Evolutionary conservation across 2,888 invertebrate species (phyloP), one percentile per base, ranked within the genome.

Genomic region (Cheilosia vernalis): DNA sequence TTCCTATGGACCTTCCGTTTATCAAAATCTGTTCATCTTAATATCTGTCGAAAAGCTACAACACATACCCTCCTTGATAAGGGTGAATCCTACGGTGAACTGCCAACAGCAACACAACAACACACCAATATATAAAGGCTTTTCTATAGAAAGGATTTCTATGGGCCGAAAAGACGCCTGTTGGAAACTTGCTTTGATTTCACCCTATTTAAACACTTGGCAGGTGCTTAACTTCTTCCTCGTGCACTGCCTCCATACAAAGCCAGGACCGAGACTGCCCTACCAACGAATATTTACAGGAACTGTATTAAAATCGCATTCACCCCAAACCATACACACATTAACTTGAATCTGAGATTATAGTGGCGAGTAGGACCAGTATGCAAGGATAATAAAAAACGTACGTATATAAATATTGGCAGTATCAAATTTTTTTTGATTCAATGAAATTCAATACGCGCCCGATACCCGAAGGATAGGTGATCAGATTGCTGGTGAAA

Each of bases 151-250:
- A 63, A 55, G 55, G 61, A 61, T 72, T 44, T 5, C 21, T 42
- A 64, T n/a, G 33, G 33, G 37, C 53, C 13, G 17, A 24, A 73
- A 33, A 44, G 47, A 37, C 55, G 30, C 21, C 63, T 56, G 56
- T 19, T 56, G 40, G 64, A 17, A 60, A 55, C 66, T 78, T 44
- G 70, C 70, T 78, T 78, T 77, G 77, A 82, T 77, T 82, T 61
- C 40, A 72, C 44, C 47, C 82, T 70, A 58, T 60, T 70, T n/a
- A 82, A 70, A 53, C 64, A 64, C 72, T 77, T 72, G 77, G 51
- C 82, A 82, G 82, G 78, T 82, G 70, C 66, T 82, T 82, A 82
- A 72, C 77, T 70, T 66, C 60, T 51, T 72, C 47, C 58, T 55
- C 66, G 42, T 40, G 51, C 64, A 24, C 61, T 42, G 53, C 56